phyloP scores from a whole-genome alignment of 2,113 vertebrate species.

The Odocoileus virginianus region DNA sequence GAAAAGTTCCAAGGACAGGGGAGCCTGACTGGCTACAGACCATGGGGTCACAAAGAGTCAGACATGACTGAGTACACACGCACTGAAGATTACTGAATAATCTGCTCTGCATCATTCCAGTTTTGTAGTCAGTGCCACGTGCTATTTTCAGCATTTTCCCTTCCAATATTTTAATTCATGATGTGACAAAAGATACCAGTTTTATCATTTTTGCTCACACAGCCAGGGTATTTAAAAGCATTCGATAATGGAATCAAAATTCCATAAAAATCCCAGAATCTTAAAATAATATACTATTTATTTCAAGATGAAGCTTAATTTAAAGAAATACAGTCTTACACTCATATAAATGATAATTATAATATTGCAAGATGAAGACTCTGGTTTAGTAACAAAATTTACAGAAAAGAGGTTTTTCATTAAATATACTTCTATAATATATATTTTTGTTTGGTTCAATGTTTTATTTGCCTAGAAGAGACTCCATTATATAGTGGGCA shows the following conservation, averaged over 20 bases:
- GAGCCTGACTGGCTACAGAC: neutral
- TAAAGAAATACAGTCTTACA: neutral
- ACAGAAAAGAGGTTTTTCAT: neutral
- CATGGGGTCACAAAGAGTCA: neutral
- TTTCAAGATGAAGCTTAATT: neutral
- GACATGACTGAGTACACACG: neutral
- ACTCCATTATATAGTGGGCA: neutral
- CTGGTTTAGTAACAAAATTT: neutral
- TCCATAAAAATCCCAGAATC: neutral
- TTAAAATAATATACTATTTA: neutral
- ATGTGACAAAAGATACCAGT: neutral
- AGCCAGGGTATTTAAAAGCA: neutral
- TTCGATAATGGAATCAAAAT: neutral
- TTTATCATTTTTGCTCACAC: neutral
- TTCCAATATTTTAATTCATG: neutral
- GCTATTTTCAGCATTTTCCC: neutral
- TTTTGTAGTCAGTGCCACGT: neutral
- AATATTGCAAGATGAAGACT: neutral
- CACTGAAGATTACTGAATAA: neutral
- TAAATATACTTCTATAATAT: neutral
- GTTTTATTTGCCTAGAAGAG: constrained; percentile 9
- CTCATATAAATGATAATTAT: neutral
- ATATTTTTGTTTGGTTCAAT: neutral
- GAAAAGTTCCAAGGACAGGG: neutral
- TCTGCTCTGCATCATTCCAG: neutral